Conservation (phyloP, 2,797 vertebrate species). For the Cheirogaleus major region DNA sequence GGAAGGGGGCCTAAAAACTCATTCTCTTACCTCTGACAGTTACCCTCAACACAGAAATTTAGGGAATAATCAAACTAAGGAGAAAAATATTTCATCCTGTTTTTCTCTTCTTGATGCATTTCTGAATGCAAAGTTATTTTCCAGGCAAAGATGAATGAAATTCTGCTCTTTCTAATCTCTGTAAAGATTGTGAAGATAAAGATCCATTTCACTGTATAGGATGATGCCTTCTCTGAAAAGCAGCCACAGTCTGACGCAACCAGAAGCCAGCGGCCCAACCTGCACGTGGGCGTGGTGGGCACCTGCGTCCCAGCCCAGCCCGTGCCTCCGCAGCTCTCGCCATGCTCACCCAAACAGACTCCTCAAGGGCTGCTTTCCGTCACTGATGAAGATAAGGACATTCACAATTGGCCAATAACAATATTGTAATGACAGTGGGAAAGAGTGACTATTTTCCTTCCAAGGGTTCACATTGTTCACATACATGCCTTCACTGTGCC, state of each 20-base stretch:
- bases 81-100: constrained; percentile 49
- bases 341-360: not conserved
- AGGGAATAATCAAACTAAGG: constrained; percentile 66
- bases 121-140: constrained; percentile 79
- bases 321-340: not conserved
- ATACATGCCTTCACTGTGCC: not conserved
- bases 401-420: not conserved
- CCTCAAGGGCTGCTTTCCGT: constrained; percentile 23
- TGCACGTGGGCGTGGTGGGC: not conserved
- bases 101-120: constrained; percentile 80
- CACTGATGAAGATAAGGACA: not conserved
- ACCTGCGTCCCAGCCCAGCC: not conserved
- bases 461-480: not conserved
- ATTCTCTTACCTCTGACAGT: constrained; percentile 59
- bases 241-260: constrained; percentile 5
- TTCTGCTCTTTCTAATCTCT: constrained; percentile 65
- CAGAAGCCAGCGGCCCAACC: not conserved
- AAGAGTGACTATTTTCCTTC: not conserved
- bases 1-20: constrained; percentile 52
- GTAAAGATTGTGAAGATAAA: constrained; percentile 72
- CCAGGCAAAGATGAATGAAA: constrained; percentile 77
- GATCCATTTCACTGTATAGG: constrained; percentile 60
- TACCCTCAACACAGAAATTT: constrained; percentile 72
- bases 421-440: not conserved
- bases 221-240: constrained; percentile 57